Percentiles rank a stretch among this genome's conserved stretches.
These are phyloP conservation scores for Andrena camellia DNA, from an alignment of 2,888 invertebrate species.

Conservation along the genomic window DNA sequence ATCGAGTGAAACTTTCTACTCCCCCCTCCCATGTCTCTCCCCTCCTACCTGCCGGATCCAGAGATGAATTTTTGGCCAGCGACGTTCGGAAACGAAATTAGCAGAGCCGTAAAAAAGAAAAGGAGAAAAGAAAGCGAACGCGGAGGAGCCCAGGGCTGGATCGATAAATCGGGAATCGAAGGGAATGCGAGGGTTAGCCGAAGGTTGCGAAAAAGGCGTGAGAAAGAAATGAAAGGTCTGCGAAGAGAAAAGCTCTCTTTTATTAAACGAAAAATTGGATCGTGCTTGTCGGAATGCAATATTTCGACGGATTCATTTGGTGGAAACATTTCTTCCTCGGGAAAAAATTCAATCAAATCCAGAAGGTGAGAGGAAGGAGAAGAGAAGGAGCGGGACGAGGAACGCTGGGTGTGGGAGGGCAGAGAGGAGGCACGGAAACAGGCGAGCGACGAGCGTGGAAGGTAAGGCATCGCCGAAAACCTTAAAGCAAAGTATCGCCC, in stretches of 20 bases:
- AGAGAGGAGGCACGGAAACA: slow-evolving; percentile 47
- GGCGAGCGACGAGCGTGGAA: slow-evolving; percentile 56
- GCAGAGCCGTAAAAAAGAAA: neutral
- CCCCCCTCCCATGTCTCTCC: too few species aligned
- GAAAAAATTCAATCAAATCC: slow-evolving; percentile 85
- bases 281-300: slow-evolving; percentile 84
- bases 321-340: slow-evolving; percentile 84
- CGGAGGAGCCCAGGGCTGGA: slow-evolving; percentile 9
- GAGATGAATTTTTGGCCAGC: neutral
- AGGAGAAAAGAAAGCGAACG: neutral
- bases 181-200: slow-evolving; percentile 43
- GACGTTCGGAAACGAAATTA: slow-evolving; percentile 21
- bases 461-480: neutral
- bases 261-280: slow-evolving; percentile 85
- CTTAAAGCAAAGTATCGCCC: slow-evolving; percentile 13
- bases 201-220: slow-evolving; percentile 55
- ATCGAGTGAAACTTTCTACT: slow-evolving; percentile 2
- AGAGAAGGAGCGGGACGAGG: neutral
- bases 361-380: slow-evolving; percentile 68
- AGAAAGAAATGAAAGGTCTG: slow-evolving; percentile 58
- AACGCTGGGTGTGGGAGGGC: slow-evolving; percentile 17
- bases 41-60: neutral
- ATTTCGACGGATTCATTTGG: slow-evolving; percentile 85
- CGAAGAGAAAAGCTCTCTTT: slow-evolving; percentile 78
- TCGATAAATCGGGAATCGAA: slow-evolving; percentile 52